Evolutionary conservation across 2,888 invertebrate genomes (phyloP).

Genomic region (Hemicrepidius hirtus): DNA sequence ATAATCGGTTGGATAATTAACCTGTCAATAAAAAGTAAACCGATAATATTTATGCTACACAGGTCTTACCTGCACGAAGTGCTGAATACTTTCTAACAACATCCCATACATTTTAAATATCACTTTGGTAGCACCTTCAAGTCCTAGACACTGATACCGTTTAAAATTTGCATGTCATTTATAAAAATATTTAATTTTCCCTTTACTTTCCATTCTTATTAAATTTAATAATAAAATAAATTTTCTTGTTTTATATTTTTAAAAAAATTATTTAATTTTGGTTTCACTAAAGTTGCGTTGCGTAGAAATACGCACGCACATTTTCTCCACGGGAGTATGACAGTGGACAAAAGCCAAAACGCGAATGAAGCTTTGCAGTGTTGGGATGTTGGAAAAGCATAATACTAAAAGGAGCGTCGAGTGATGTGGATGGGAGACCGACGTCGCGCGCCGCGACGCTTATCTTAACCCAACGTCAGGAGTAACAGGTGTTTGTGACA

Average conservation of each 20-base stretch:
- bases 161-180: constrained; percentile 1
- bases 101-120: constrained; percentile 77
- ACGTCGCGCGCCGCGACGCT: constrained; percentile 47
- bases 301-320: background rate
- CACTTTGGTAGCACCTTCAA: background rate
- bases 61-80: constrained; percentile 75
- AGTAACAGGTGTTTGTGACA: constrained; percentile 47
- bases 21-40: no score
- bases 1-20: no score
- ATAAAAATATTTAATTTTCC: constrained; percentile 1
- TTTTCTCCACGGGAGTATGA: background rate
- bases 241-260: no score
- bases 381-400: constrained; percentile 26
- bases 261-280: no score
- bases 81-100: constrained; percentile 78
- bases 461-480: constrained; percentile 24
- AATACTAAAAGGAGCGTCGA: constrained; percentile 20
- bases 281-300: background rate
- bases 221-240: no score
- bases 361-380: constrained; percentile 36
- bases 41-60: background rate
- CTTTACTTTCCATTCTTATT: constrained; percentile 23
- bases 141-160: background rate
- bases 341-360: constrained; percentile 3
- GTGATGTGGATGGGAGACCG: constrained; percentile 26